phyloP scores from a whole-genome alignment of 2,113 vertebrate species.

The Eidolon helvum region DNA sequence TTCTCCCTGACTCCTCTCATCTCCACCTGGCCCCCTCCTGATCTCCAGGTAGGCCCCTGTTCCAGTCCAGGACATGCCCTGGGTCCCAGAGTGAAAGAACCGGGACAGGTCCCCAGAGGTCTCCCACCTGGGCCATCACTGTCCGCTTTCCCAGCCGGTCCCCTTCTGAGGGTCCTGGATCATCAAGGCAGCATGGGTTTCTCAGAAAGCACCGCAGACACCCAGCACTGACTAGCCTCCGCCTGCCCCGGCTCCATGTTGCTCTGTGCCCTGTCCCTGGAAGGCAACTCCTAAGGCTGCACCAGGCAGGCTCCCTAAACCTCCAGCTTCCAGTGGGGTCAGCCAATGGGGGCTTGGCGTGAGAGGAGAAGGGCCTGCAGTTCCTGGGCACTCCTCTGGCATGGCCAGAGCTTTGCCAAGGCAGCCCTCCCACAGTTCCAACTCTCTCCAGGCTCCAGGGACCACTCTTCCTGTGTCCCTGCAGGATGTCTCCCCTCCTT shows the following conservation, averaged over 20 bases:
- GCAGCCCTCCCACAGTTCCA: neutral
- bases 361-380: accelerated
- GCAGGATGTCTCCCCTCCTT: neutral
- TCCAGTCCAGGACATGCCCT: neutral
- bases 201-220: neutral
- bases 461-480: accelerated
- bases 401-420: neutral
- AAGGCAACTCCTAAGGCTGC: neutral
- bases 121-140: no score
- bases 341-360: accelerated
- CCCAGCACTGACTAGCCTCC: neutral
- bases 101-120: accelerated
- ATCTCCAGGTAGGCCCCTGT: neutral
- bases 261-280: neutral
- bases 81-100: neutral
- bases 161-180: neutral
- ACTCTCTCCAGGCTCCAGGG: neutral
- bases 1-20: neutral
- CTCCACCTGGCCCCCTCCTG: neutral
- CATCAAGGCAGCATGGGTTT: no score
- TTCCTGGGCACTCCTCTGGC: accelerated
- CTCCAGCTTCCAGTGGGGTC: accelerated
- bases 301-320: neutral
- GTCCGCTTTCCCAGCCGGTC: no score
- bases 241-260: neutral